phyloP scores from a whole-genome alignment of 2,113 vertebrate species.

The Anguilla rostrata region DNA sequence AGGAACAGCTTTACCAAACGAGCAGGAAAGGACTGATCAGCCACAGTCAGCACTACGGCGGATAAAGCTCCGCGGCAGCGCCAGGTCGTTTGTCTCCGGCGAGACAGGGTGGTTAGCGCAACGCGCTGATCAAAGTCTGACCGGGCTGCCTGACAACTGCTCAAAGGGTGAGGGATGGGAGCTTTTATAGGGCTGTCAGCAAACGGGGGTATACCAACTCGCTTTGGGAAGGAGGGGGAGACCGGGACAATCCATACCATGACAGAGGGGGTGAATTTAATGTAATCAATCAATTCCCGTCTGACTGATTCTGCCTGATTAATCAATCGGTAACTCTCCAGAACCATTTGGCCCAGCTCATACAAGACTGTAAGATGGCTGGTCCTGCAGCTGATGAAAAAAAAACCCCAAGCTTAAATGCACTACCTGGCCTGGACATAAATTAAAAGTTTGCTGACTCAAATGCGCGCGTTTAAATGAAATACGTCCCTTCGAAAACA shows the following conservation, averaged over 20 bases:
- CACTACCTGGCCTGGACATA: background rate
- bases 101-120: background rate
- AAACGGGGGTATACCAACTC: background rate
- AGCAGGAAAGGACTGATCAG: background rate
- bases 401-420: background rate
- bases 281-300: background rate
- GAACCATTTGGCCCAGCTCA: background rate
- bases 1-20: background rate
- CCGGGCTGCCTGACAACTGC: background rate
- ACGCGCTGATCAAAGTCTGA: background rate
- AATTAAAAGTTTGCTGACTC: constrained; percentile 7
- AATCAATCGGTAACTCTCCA: background rate
- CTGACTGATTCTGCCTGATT: background rate
- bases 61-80: background rate
- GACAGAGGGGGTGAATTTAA: background rate
- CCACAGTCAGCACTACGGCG: background rate
- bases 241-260: background rate
- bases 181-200: background rate
- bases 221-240: background rate
- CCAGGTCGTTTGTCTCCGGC: background rate
- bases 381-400: background rate
- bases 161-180: background rate
- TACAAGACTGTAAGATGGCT: background rate
- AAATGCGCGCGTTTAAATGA: background rate
- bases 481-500: background rate